Base-by-base conservation (phyloP, 2,113 vertebrate species). In the Salvelinus alpinus region DNA sequence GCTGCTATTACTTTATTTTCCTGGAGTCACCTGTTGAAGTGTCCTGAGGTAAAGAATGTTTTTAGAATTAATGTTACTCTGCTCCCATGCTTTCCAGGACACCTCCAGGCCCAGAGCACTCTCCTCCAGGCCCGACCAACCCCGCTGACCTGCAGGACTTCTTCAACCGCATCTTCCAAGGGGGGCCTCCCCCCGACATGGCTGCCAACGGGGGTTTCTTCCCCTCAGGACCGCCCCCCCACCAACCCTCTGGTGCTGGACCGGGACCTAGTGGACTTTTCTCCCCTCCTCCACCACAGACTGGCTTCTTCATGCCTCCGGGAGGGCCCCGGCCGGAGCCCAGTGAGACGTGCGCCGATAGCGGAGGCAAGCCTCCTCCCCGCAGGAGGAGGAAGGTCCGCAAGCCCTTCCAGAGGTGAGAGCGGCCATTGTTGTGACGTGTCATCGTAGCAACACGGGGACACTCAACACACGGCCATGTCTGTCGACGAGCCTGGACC, bases 341-440 rank as follows among this genome's bases (percentile, higher is more conserved):
- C 60, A 80, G 78, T 4, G 93, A 93, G 71, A 27, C 85, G 3
- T 91, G 88, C 90, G 76, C 85, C 1, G 94, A 94, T 20, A 92
- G 93, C 7, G 87, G 51, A 54, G 51, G 93, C 8, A 97, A 95
- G 86, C 91, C 93, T 2, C 89, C 91, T 1, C 89, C 91, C 29
- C 66, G 96, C 57, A 88, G 95, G 81, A 93, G 94, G 88, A 96
- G 96, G 91, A 97, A 97, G 90, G 92, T 95, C 38, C 95, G 96
- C 29, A 95, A 96, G 86, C 96, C 96, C 24, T 95, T 97, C 85
- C 96, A 96, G 84, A 95, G 93, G 87, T 96, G 95, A 97, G 87
- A 34, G 22, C 73, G 22, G 64, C 48, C 7, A 48, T 77, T 71
- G 22, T 64, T 47, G 62, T 69, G n/a, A 84, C 54, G 71, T 68